Percentiles rank a stretch among this genome's conserved stretches.
These are phyloP conservation scores for Alectoris magna DNA, from an alignment of 2,797 vertebrate genomes.

Conservation along the genomic window DNA sequence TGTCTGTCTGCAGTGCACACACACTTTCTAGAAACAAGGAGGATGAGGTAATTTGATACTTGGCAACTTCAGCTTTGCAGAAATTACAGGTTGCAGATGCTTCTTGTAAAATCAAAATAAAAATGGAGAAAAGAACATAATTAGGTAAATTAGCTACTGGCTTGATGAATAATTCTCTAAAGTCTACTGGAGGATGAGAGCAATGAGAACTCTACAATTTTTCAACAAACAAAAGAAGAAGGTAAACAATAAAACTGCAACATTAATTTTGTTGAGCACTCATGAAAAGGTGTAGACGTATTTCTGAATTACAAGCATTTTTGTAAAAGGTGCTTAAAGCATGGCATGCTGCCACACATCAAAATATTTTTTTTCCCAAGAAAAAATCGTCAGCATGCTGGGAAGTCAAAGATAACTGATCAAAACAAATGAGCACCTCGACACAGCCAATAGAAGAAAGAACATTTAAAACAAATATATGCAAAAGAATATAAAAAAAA, in stretches of 20 bases:
- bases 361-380: background rate
- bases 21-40: background rate
- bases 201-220: background rate
- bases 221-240: conserved; percentile 19
- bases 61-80: conserved; percentile 30
- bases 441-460: background rate
- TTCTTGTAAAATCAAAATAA: conserved; percentile 53
- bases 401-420: background rate
- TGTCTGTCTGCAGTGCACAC: background rate
- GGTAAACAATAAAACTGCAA: conserved; percentile 50
- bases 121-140: conserved; percentile 37
- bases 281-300: conserved; percentile 40
- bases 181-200: conserved; percentile 29
- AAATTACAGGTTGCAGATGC: conserved; percentile 53
- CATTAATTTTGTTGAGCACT: conserved; percentile 26
- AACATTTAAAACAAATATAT: background rate
- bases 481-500: background rate
- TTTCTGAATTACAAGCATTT: background rate
- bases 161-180: conserved; percentile 53
- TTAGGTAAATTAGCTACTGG: conserved; percentile 63
- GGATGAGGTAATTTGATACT: background rate
- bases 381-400: background rate
- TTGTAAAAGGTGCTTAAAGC: conserved; percentile 20
- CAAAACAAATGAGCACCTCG: conserved; percentile 24
- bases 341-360: conserved; percentile 21